These are phyloP conservation scores for Nomada fabriciana DNA, from an alignment of 2,888 invertebrate species.

Conservation along the genomic window DNA sequence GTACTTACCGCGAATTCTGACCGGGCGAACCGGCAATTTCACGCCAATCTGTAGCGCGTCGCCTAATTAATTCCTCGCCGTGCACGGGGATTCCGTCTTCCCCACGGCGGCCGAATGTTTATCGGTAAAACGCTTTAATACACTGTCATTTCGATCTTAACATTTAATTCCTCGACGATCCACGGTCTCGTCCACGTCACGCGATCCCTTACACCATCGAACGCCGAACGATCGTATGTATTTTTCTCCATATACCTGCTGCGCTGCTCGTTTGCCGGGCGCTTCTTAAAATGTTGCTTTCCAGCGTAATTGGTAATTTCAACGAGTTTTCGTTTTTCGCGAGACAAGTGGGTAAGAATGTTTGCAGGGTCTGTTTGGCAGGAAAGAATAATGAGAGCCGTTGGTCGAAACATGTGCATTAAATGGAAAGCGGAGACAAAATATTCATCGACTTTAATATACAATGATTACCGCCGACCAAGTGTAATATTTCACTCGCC, in stretches of 20 bases:
- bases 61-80: conserved; percentile 53
- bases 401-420: too few species aligned
- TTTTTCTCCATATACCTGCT: neutral
- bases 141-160: conserved; percentile 52
- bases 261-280: neutral
- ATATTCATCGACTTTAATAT: too few species aligned
- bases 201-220: conserved; percentile 10
- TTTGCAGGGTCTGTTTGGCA: too few species aligned
- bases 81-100: conserved; percentile 14
- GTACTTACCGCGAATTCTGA: conserved; percentile 53
- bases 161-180: conserved; percentile 38
- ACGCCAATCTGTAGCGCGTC: conserved; percentile 56
- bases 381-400: too few species aligned
- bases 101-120: conserved; percentile 34
- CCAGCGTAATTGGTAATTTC: neutral
- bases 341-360: too few species aligned
- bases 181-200: conserved; percentile 17
- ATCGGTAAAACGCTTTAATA: conserved; percentile 53
- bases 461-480: too few species aligned
- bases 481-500: too few species aligned
- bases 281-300: neutral
- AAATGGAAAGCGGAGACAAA: too few species aligned
- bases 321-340: too few species aligned
- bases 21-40: conserved; percentile 50
- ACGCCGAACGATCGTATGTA: neutral